phyloP scores from a whole-genome alignment of 2,888 invertebrate species.

The Lithodes maja region DNA sequence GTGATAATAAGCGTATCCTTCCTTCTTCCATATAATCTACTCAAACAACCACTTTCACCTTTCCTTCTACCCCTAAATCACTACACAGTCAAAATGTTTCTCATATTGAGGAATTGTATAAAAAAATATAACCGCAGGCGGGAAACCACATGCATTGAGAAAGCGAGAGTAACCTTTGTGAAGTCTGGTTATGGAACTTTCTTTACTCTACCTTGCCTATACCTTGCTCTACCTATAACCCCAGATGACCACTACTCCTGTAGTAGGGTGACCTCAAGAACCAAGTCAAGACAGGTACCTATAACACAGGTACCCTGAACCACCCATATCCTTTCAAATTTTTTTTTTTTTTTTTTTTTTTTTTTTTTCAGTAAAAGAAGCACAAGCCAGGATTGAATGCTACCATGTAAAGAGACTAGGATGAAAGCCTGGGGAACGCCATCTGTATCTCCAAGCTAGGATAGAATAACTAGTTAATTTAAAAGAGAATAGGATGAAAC shows the following conservation, averaged over 20 bases:
- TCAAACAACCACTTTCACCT: neutral
- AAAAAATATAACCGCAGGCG: neutral
- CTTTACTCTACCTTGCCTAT: neutral
- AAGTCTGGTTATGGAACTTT: neutral
- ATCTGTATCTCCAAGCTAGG: neutral
- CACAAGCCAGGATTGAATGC: too few species aligned
- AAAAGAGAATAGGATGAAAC: neutral
- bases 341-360: neutral
- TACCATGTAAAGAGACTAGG: too few species aligned
- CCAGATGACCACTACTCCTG: neutral
- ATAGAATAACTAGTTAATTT: neutral
- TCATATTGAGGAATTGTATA: conserved; percentile 11
- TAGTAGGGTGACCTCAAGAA: neutral
- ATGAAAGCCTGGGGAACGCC: too few species aligned
- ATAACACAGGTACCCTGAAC: too few species aligned
- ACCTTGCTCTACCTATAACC: neutral
- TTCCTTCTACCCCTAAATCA: neutral
- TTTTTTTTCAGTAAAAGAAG: neutral
- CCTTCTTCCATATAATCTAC: neutral
- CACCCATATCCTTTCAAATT: neutral
- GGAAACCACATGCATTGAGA: conserved; percentile 2
- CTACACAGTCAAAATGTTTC: conserved; percentile 4
- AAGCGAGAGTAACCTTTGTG: neutral
- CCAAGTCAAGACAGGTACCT: neutral
- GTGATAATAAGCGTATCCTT: neutral